phyloP scores from a whole-genome alignment of 2,113 vertebrate species.

The Rhinopithecus roxellana region DNA sequence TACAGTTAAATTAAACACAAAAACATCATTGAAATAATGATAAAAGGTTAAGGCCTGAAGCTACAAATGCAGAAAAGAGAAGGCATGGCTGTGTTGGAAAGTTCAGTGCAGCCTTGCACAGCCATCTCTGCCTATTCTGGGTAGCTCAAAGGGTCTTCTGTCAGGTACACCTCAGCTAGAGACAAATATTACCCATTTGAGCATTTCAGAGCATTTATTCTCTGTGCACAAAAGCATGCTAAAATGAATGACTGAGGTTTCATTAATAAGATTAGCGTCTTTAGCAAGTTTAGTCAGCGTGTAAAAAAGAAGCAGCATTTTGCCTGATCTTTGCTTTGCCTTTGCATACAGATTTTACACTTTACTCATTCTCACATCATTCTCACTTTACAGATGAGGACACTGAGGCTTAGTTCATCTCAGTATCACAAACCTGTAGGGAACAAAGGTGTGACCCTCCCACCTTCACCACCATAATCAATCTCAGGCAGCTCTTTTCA shows the following conservation, averaged over 20 bases:
- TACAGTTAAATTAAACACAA: slow-evolving; percentile 83
- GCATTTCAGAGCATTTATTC: neutral
- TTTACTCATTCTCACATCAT: neutral
- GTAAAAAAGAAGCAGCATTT: neutral
- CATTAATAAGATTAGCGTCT: neutral
- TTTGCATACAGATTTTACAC: neutral
- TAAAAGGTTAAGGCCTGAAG: slow-evolving; percentile 64
- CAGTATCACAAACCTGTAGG: neutral
- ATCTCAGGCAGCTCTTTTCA: neutral
- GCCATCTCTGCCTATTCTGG: neutral
- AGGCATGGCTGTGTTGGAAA: neutral
- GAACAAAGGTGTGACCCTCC: neutral
- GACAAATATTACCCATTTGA: no score
- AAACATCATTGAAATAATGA: slow-evolving; percentile 79
- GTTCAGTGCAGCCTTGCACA: neutral
- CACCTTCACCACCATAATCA: neutral
- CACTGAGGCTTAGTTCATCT: neutral
- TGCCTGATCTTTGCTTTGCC: neutral
- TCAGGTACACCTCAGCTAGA: neutral
- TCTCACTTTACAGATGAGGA: neutral
- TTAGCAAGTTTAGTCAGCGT: neutral
- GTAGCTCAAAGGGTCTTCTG: neutral
- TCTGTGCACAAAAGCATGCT: neutral
- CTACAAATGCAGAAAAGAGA: neutral
- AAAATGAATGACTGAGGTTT: neutral